A percentile compares a stretch with the other conserved stretches of the same genome.
phyloP scores from a whole-genome alignment of 1,140 invertebrate genomes.

The Anoplolepis gracilipes region DNA sequence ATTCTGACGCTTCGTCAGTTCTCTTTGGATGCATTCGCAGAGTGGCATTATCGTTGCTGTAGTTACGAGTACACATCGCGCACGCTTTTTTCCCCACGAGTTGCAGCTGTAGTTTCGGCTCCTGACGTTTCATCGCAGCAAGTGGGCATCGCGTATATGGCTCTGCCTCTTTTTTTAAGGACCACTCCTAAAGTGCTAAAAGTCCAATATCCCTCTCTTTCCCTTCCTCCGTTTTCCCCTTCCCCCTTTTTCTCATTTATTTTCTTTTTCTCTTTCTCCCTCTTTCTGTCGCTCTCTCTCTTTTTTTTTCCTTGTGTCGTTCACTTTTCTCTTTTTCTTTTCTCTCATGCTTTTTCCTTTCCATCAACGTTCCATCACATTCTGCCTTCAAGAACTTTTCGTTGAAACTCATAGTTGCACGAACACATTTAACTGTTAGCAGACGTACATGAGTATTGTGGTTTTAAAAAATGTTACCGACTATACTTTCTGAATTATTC shows the following conservation, averaged over 20 bases:
- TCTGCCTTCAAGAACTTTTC: constrained; percentile 55
- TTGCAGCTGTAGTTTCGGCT: constrained; percentile 69
- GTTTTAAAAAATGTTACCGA: constrained; percentile 37
- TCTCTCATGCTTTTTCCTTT: constrained; percentile 42
- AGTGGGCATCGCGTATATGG: constrained; percentile 71
- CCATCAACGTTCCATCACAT: constrained; percentile 45
- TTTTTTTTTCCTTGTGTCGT: no score
- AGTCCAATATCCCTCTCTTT: constrained; percentile 70
- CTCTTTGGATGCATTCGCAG: constrained; percentile 74
- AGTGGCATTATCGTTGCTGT: constrained; percentile 75
- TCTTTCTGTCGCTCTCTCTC: no score
- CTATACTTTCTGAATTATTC: background rate
- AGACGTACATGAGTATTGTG: constrained; percentile 6
- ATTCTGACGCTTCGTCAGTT: constrained; percentile 78
- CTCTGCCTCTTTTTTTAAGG: constrained; percentile 69
- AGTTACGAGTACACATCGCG: constrained; percentile 70
- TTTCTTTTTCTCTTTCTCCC: background rate
- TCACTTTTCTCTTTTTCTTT: constrained; percentile 2
- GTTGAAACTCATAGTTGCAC: constrained; percentile 32
- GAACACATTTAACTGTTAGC: constrained; percentile 27
- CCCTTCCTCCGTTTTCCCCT: background rate
- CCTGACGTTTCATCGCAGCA: constrained; percentile 75
- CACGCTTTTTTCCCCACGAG: constrained; percentile 21
- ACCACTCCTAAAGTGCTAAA: constrained; percentile 76
- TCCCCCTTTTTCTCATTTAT: background rate